phyloP scores from a whole-genome alignment of 2,797 vertebrate species.

The Crax fasciolata region DNA sequence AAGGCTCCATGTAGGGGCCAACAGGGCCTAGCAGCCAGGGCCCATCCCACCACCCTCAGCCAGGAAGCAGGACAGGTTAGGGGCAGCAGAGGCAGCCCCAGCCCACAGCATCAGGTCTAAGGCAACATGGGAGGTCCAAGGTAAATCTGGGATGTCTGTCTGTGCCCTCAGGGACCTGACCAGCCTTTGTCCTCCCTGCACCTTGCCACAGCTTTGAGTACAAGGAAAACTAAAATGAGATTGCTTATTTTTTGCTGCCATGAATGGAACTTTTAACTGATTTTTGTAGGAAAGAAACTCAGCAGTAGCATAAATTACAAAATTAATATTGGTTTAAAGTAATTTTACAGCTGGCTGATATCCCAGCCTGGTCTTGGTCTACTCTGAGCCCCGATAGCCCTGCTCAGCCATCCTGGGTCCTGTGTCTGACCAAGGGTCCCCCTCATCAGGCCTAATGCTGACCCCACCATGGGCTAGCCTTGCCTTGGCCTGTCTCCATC shows the following conservation, averaged over 20 bases:
- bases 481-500: not conserved
- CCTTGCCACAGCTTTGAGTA: not conserved
- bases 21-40: not conserved
- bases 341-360: not conserved
- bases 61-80: not conserved
- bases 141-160: not conserved
- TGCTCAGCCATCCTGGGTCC: not conserved
- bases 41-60: no score
- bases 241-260: not conserved
- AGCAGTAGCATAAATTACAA: not conserved
- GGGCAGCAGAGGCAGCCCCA: not conserved
- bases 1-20: not conserved
- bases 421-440: not conserved
- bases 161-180: not conserved
- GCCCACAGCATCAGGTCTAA: not conserved
- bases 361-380: not conserved
- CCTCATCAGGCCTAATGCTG: not conserved
- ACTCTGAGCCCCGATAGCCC: not conserved
- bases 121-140: not conserved
- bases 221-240: not conserved
- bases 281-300: not conserved
- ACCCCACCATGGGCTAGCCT: rapidly evolving
- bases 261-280: not conserved
- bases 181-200: not conserved
- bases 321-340: not conserved